Conservation (phyloP, 2,113 vertebrate species). For the Hystrix brachyura region DNA sequence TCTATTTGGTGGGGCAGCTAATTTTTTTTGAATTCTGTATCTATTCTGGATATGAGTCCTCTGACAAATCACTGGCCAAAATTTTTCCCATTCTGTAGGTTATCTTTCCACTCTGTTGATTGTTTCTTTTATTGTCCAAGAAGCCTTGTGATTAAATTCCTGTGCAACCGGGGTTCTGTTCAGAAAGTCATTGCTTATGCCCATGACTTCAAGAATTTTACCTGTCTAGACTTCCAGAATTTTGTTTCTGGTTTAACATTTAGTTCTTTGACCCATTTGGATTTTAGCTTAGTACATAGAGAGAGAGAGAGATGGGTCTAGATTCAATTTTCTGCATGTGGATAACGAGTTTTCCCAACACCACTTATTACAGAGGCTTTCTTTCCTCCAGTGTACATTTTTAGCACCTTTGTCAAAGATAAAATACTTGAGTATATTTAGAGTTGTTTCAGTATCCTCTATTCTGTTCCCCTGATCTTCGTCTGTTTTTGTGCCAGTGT, state of each 20-base stretch:
- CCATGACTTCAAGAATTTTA: background rate
- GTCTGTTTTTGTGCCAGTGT: background rate
- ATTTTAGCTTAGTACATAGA: background rate
- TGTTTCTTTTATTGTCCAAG: background rate
- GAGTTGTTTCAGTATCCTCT: background rate
- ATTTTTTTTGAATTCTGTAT: background rate
- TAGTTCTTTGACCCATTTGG: background rate
- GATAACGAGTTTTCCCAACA: background rate
- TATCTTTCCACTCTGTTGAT: background rate
- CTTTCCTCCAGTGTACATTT: background rate
- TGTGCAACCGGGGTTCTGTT: background rate
- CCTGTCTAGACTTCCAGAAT: background rate
- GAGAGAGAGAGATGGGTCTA: background rate
- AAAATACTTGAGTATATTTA: background rate
- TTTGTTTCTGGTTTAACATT: background rate
- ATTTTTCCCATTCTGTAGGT: background rate
- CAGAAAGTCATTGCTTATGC: background rate
- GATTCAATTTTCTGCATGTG: background rate
- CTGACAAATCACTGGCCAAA: background rate
- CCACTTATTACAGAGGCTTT: background rate
- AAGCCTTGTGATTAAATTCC: background rate
- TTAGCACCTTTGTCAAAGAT: background rate
- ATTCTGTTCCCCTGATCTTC: background rate
- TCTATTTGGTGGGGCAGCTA: background rate
- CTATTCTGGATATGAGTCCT: background rate